Evolutionary conservation across 2,113 vertebrate species (phyloP), one percentile per base, ranked within the genome.

Genomic region (Machaerirhynchus nigripectus): DNA sequence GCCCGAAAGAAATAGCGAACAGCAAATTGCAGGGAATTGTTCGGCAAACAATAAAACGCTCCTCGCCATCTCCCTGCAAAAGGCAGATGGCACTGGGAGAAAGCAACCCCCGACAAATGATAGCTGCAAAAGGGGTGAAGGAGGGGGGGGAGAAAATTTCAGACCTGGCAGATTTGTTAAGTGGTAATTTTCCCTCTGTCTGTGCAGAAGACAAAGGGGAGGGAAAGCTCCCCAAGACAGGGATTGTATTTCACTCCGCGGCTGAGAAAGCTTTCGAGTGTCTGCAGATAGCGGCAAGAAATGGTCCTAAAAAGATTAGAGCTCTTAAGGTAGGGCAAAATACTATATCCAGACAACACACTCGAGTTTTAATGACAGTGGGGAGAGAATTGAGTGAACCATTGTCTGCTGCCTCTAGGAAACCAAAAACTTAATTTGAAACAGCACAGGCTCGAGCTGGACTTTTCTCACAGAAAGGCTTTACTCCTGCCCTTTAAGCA

Each of bases 401-500:
- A 88, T 95, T 95, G 96, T 96, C 95, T 96, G 96, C 88, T 94
- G 95, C 96, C 95, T 96, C 93, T 92, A 90, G 93, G 95, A 97
- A 95, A 94, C 90, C 20, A 71, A 96, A 97, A 96, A 93, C 95
- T 97, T 93, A 92, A 93, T 96, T 92, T 96, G 95, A 94, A 94
- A 64, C 73, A 78, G 83, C 90, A 44, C 63, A 64, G 73, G 35
- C 67, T 61, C 3, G 16, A 94, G 89, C 56, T 22, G 71, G 92
- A 87, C 87, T 96, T 89, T 89, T 94, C 88, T 75, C 69, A 82
- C 3, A 37, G 93, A 80, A 92, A 94, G 59, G 87, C 47, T 96
- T 95, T 94, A 70, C 86, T 86, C 76, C 83, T 94, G 93, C 80
- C 88, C 85, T 86, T 81, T 84, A 83, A 96, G 56, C 28, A 87